Evolutionary conservation across 2,113 vertebrate species (phyloP), one percentile per base, ranked within the genome.

Genomic region (Ageneiosus marmoratus): DNA sequence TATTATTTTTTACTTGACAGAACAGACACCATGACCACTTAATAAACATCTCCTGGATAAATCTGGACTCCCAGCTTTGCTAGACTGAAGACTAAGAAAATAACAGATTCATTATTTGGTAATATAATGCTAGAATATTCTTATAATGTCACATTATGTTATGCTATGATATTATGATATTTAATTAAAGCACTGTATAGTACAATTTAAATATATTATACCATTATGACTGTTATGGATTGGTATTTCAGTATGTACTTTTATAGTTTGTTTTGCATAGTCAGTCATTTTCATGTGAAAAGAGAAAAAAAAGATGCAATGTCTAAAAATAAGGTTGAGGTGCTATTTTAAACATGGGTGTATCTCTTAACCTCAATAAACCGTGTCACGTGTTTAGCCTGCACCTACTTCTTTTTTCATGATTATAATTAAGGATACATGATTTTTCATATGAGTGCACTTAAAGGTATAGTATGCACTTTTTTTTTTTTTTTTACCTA

Each of bases 21-120:
- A 20, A 8, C 32, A 80, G 22, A 34, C n/a, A 8, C 34, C 46
- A 32, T 10, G 18, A 80, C 48, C 24, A 72, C 13, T 27, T n/a
- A 48, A 72, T 48, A 27, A 73, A 16, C 16, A 65, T 58, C n/a
- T 32, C 34, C 22, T 56, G 34, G 44, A 79, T 22, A 51, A 27
- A 81, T 58, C 51, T 29, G 77, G 50, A 70, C 48, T 16, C 20
- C 22, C 34, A n/a, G 1, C 37, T 41, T 44, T 94, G n/a, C 46
- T 81, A 72, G 56, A 72, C 27, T 53, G 65, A 58, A 72, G 24
- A 27, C 27, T 58, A 34, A 81, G 92, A 93, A 91, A 91, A 96
- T 98, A 94, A 95, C 96, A 55, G 93, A 93, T 91, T 94, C 93
- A 74, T 94, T 90, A 79, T 70, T 94, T 92, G 96, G 96, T 98